A percentile compares a stretch with the other conserved stretches of the same genome.
These are phyloP conservation scores for Chaetogeoica ovagalla DNA, from an alignment of 2,888 invertebrate species.

Conservation along the genomic window DNA sequence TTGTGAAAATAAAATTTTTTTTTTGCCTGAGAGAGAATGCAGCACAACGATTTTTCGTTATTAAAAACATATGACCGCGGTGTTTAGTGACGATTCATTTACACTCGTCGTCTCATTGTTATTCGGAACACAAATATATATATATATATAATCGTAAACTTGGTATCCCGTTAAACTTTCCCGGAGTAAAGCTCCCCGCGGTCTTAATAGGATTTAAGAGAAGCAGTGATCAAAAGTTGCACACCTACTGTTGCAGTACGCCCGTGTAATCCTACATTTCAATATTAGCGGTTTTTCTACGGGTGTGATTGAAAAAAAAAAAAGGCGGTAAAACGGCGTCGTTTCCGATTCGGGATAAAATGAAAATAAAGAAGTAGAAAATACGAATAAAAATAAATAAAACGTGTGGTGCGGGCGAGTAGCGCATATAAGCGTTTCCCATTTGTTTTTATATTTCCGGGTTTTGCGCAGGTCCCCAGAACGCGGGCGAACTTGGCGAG, in stretches of 20 bases:
- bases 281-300: slow-evolving; percentile 16
- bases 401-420: slow-evolving; percentile 21
- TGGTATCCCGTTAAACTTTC: slow-evolving; percentile 34
- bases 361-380: not conserved
- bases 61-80: not conserved
- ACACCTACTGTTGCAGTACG: not conserved
- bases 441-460: slow-evolving; percentile 52
- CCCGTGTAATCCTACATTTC: slow-evolving; percentile 35
- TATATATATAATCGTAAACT: slow-evolving; percentile 21
- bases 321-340: not conserved
- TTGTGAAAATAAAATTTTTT: no score
- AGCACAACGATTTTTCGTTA: not conserved
- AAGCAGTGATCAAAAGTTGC: slow-evolving; percentile 32
- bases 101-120: slow-evolving; percentile 12
- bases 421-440: slow-evolving; percentile 42
- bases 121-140: slow-evolving; percentile 33
- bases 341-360: slow-evolving; percentile 6
- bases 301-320: slow-evolving; percentile 17
- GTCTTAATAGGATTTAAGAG: slow-evolving; percentile 45
- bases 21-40: no score
- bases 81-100: not conserved
- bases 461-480: slow-evolving; percentile 50
- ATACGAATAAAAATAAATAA: slow-evolving; percentile 40
- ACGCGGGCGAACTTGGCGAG: slow-evolving; percentile 40
- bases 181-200: slow-evolving; percentile 13